Percentiles rank a stretch among this genome's conserved stretches.
Conservation (phyloP, 1,140 invertebrate genomes). For the Pygmarrhopalites habei region DNA sequence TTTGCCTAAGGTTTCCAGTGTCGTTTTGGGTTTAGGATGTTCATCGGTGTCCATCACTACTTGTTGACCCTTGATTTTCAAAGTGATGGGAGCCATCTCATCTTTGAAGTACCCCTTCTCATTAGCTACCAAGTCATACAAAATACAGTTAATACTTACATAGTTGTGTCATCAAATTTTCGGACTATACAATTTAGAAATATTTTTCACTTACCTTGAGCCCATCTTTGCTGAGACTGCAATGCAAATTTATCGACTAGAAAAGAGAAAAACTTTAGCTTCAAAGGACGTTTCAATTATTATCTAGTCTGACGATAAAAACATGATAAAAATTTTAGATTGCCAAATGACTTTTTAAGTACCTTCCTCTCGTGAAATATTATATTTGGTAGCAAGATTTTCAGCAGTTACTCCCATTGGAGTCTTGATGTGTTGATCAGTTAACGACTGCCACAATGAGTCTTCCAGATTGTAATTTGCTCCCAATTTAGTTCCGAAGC, state of each 20-base stretch:
- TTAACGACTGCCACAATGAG: constrained; percentile 65
- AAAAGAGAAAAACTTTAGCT: too few relatives aligned
- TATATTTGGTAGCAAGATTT: constrained; percentile 87
- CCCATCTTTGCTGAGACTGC: constrained; percentile 73
- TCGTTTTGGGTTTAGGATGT: constrained; percentile 85
- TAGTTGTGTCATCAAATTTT: too few relatives aligned
- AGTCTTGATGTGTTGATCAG: constrained; percentile 80
- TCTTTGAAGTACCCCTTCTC: constrained; percentile 80
- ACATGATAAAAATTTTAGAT: too few relatives aligned
- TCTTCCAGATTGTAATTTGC: constrained; percentile 75
- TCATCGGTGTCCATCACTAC: constrained; percentile 79
- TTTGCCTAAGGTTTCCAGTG: constrained; percentile 71
- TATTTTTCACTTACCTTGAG: constrained; percentile 52
- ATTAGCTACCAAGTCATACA: constrained; percentile 56
- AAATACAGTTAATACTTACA: too few relatives aligned
- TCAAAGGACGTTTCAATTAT: too few relatives aligned
- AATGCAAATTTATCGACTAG: constrained; percentile 84
- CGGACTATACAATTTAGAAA: too few relatives aligned
- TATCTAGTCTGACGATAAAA: too few relatives aligned
- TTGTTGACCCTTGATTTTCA: constrained; percentile 76
- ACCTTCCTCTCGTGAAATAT: constrained; percentile 74
- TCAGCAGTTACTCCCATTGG: constrained; percentile 97
- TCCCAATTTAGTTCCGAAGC: constrained; percentile 85
- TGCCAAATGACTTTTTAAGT: too few relatives aligned
- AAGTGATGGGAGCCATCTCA: constrained; percentile 78